Evolutionary conservation across 2,797 vertebrate genomes (phyloP), one percentile per base, ranked within the genome.

Genomic region (Agapornis canus): DNA sequence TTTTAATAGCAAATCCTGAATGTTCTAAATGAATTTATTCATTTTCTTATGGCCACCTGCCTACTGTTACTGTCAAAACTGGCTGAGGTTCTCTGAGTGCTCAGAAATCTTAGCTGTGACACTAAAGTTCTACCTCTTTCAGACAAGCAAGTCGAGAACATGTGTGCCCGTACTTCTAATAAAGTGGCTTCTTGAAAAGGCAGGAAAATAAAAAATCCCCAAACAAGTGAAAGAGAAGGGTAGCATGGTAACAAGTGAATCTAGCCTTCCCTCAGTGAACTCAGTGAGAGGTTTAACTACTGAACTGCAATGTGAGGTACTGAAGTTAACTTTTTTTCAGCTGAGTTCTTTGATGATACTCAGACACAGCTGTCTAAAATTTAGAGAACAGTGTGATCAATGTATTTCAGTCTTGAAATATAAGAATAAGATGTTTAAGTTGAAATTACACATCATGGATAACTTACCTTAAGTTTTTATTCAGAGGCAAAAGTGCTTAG

Each of bases 1-100:
- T 89, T 93, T 89, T 87, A 91, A 91, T 57, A 91, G 64, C 10
- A 77, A 65, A 75, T 59, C 35, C 66, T 78, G 71, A 66, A 78
- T 71, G 52, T 77, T 75, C 57, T 45, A 66, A 82, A 85, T 57
- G 3, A 89, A 52, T 85, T 71, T 80, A 61, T 80, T 68, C 15
- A 61, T 40, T 82, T 45, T 68, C 68, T 70, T 93, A 48, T 0
- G 6, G 63, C 59, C 21, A 11, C 47, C 13, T 84, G 40, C 89
- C 63, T 86, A 59, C 43, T 79, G 42, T 49, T 89, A 37, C 35
- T 69, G 54, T 90, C 82, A 88, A 91, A 88, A 84, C 43, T 23
- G 32, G 71, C 71, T 71, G n/a, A 52, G 43, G 32, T 56, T 59
- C n/a, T 79, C 40, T 6, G 29, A 88, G 25, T 51, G 6, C 52